Evolutionary conservation across 2,797 vertebrate species (phyloP), one percentile per base, ranked within the genome.

Genomic region (Nothura maculosa): DNA sequence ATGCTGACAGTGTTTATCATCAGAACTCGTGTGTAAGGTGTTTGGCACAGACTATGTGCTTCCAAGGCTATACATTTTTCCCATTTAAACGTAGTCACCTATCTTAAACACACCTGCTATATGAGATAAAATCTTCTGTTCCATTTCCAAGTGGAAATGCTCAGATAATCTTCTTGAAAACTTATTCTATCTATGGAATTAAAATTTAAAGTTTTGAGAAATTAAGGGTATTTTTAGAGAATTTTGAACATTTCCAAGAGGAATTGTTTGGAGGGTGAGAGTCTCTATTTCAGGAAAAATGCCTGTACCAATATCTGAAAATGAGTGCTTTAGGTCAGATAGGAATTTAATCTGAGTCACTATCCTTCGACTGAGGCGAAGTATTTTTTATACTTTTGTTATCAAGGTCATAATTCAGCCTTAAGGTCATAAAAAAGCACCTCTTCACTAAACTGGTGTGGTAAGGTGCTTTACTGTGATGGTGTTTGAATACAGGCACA

Each of bases 1-100:
- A 81, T 77, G 62, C 88, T 95, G 81, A 57, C 64, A 90, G 78
- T 55, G 78, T 81, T 83, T 93, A 82, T 93, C 90, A 64, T 32
- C 68, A 77, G 64, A 92, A 89, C 74, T 36, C 90, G 22, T 3
- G 0, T 34, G 43, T 61, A 87, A 90, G 50, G 64, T 92, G 54
- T 90, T 94, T 94, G 38, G 89, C 70, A 40, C 9, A 13, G 76
- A 13, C 57, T 70, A 45, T 50, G 68, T 61, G 40, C 43, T 94
- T 81, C 61, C 68, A 90, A 72, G 14, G 17, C 81, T 88, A 81
- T 80, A 10, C 36, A 81, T 12, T 85, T 93, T 81, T 72, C 47
- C 47, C 6, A 2, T 90, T 78, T 82, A 60, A 76, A 72, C 77
- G 55, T 17, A 79, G 74, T 50, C 2, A 16, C 24, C 34, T 87